Evolutionary conservation across 2,888 invertebrate genomes (phyloP).

Genomic region (Dendrolimus pini): DNA sequence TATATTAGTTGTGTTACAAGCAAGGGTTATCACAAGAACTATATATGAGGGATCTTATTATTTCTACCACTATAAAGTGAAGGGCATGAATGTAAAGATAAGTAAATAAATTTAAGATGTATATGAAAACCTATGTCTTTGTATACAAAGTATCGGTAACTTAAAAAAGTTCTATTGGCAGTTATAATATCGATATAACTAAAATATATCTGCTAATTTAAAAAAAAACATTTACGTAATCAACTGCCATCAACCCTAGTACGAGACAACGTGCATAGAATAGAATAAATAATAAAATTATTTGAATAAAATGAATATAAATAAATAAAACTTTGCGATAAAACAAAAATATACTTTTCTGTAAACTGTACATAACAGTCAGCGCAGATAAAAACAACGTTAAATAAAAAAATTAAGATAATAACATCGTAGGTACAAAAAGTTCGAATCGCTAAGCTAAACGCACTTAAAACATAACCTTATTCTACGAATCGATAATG

Average conservation of each 20-base stretch:
- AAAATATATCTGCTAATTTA: slow-evolving; percentile 40
- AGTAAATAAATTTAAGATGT: slow-evolving; percentile 33
- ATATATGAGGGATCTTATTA: slow-evolving; percentile 37
- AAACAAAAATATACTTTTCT: slow-evolving; percentile 60
- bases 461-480: slow-evolving; percentile 61
- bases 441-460: slow-evolving; percentile 54
- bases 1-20: slow-evolving; percentile 75
- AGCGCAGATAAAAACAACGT: slow-evolving; percentile 41
- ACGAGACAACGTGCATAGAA: slow-evolving; percentile 43
- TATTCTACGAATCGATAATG: slow-evolving; percentile 64
- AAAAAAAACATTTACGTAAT: slow-evolving; percentile 36
- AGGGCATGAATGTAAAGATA: slow-evolving; percentile 30
- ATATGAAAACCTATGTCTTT: slow-evolving; percentile 53
- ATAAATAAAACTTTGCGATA: slow-evolving; percentile 54
- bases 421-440: slow-evolving; percentile 66
- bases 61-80: slow-evolving; percentile 28
- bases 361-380: slow-evolving; percentile 64
- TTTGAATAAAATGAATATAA: slow-evolving; percentile 53
- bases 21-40: slow-evolving; percentile 70
- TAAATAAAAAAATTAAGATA: slow-evolving; percentile 39
- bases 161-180: slow-evolving; percentile 60
- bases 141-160: slow-evolving; percentile 67
- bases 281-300: slow-evolving; percentile 50
- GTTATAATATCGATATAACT: slow-evolving; percentile 44
- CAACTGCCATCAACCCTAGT: slow-evolving; percentile 55